Conservation (phyloP, 2,113 vertebrate genomes). For the Paramisgurnus dabryanus region DNA sequence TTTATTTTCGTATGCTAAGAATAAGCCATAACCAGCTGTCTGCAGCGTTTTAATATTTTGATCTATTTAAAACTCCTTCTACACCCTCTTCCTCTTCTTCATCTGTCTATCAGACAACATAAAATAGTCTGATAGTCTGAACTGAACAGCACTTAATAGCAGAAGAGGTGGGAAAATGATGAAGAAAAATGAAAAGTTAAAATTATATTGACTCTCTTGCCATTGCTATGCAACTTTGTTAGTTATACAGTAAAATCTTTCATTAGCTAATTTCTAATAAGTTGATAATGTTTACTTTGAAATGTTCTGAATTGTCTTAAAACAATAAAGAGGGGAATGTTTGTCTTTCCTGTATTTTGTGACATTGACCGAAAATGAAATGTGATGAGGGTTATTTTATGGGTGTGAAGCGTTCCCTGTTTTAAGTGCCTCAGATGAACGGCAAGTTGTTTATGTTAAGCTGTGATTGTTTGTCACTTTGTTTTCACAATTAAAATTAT, state of each 20-base stretch:
- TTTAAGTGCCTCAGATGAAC: not conserved
- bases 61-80: not conserved
- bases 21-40: not conserved
- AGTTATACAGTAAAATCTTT: too few relatives aligned
- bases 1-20: not conserved
- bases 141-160: not conserved
- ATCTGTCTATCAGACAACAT: not conserved
- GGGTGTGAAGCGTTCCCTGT: not conserved
- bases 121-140: not conserved
- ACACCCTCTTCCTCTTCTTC: not conserved
- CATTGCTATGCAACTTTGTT: constrained; percentile 4
- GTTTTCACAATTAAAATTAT: constrained; percentile 16
- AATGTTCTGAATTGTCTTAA: constrained; percentile 7
- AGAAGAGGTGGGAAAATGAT: not conserved
- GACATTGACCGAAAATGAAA: not conserved
- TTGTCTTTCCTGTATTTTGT: not conserved
- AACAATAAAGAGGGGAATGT: too few relatives aligned
- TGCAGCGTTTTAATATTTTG: not conserved
- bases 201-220: not conserved
- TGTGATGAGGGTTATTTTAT: not conserved
- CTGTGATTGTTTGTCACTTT: constrained; percentile 19
- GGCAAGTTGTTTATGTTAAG: constrained; percentile 10
- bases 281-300: not conserved
- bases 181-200: not conserved
- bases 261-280: too few relatives aligned